Evolutionary conservation across 2,113 vertebrate genomes (phyloP), one percentile per base, ranked within the genome.

Genomic region (Ceyx melanurus): DNA sequence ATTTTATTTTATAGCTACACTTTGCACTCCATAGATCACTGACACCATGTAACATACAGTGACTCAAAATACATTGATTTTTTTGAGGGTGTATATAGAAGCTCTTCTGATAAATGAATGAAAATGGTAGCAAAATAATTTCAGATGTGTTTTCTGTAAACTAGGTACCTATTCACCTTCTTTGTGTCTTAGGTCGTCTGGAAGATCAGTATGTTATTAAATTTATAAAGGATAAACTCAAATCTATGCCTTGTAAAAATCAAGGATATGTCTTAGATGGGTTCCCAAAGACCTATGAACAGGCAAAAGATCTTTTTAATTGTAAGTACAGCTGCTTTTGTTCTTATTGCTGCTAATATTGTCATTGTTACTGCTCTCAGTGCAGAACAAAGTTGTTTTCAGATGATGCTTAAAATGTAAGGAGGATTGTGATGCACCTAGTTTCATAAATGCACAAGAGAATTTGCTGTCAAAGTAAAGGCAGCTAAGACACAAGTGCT

Each of bases 221-320:
- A 82, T 94, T 99, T 92, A 42, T 99, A 61, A 98, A 95, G 87
- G 97, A 99, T 37, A 99, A 98, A 67, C 97, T 99, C 64, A 98
- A 79, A 87, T 98, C 98, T 9, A 98, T 98, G 96, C 98, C 98
- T 11, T 99, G 99, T 92, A 98, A 91, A 73, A 99, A 99, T 92
- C 99, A 99, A 86, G 99, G 99, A 7, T 99, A 98, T 85, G 95
- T 99, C 89, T 96, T 99, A 73, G 99, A 99, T 71, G 98, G 97
- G 10, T 99, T 98, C 73, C 99, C 99, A 6, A 97, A 98, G 92
- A 99, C 98, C 31, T 98, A 98, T 8, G 97, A 98, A 15, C 98
- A 99, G 92, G 99, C 99, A 21, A 98, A 97, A 85, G 97, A 98
- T 26, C 96, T 99, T 25, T 99, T 99, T 90, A 94, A 18, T 45